Conservation (phyloP, 2,797 vertebrate species). For the Sebastes hopkinsi region DNA sequence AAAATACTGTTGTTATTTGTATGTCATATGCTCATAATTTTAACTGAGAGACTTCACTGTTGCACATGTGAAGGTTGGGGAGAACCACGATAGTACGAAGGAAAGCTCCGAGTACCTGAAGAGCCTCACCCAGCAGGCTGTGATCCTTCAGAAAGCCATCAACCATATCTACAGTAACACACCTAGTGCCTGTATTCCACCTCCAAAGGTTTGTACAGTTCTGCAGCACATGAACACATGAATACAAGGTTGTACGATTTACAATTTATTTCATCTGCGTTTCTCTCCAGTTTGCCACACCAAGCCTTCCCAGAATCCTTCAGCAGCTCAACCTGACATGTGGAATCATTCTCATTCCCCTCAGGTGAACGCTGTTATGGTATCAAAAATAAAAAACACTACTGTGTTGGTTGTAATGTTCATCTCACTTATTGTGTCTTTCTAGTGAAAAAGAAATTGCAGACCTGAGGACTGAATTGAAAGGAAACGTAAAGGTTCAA, state of each 20-base stretch:
- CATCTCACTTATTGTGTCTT: background rate
- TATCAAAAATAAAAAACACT: background rate
- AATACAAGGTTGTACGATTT: background rate
- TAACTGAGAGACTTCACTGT: background rate
- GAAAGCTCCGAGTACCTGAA: slow-evolving; percentile 94
- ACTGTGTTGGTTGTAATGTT: background rate
- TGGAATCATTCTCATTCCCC: slow-evolving; percentile 90
- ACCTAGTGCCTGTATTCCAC: slow-evolving; percentile 83
- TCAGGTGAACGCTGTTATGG: slow-evolving; percentile 81
- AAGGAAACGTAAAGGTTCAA: slow-evolving; percentile 73
- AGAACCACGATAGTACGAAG: slow-evolving; percentile 89
- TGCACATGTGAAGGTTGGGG: slow-evolving; percentile 83
- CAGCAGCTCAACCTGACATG: slow-evolving; percentile 94
- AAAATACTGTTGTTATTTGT: background rate
- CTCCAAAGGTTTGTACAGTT: slow-evolving; percentile 71
- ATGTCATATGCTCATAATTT: background rate
- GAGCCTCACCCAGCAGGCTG: slow-evolving; percentile 92
- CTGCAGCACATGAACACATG: background rate
- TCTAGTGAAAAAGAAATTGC: slow-evolving; percentile 89
- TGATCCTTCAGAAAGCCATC: slow-evolving; percentile 92
- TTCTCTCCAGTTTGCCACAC: slow-evolving; percentile 85
- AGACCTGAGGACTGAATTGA: slow-evolving; percentile 86
- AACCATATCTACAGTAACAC: slow-evolving; percentile 90
- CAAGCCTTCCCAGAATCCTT: slow-evolving; percentile 87
- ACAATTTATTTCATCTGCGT: background rate